A percentile compares a stretch with the other conserved stretches of the same genome.
Conservation (phyloP, 2,888 invertebrate species). For the Ornithoptera priamus region DNA sequence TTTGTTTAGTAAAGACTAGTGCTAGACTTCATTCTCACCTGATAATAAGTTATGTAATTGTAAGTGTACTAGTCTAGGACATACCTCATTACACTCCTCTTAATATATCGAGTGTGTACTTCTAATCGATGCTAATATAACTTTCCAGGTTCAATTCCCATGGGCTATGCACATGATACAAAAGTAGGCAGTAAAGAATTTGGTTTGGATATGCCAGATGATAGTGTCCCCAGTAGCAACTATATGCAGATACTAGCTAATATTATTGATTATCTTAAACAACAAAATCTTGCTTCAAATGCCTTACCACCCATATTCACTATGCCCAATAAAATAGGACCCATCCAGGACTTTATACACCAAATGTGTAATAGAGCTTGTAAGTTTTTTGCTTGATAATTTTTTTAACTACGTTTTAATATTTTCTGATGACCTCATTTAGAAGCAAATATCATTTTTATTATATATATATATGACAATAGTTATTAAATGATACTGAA, state of each 20-base stretch:
- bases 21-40: no score
- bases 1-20: no score
- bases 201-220: constrained; percentile 58
- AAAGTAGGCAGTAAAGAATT: constrained; percentile 49
- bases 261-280: constrained; percentile 59
- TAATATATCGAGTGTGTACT: no score
- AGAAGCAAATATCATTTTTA: neutral
- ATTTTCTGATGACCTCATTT: no score
- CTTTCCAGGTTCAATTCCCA: constrained; percentile 52
- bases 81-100: no score
- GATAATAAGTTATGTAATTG: no score
- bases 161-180: constrained; percentile 62
- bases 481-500: no score
- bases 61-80: no score
- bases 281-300: constrained; percentile 38
- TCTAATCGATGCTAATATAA: no score
- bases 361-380: constrained; percentile 58
- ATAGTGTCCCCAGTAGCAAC: constrained; percentile 37
- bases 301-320: constrained; percentile 60
- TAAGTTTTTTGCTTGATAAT: constrained; percentile 36
- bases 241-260: constrained; percentile 54
- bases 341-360: constrained; percentile 52
- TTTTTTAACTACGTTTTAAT: neutral
- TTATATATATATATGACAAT: neutral
- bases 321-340: constrained; percentile 55